Evolutionary conservation across 1,140 invertebrate genomes (phyloP), one percentile per base, ranked within the genome.

Genomic region (Lineus longissimus): DNA sequence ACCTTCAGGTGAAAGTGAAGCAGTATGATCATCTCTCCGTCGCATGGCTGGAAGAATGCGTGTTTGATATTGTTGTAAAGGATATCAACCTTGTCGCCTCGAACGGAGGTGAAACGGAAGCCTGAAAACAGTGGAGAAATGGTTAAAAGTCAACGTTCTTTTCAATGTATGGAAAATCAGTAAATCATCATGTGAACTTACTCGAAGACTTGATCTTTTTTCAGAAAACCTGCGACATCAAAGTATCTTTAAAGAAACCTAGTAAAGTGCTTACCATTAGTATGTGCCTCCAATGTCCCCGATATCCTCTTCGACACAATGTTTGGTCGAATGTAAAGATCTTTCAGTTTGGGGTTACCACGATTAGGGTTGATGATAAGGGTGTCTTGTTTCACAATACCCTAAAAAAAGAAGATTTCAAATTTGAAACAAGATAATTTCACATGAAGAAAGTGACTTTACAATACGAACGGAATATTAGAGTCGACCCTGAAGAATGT

Each of bases 41-140:
- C 97, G 81, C 97, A 99, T 0, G 97, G 97, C 85, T 99, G 97
- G 82, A 98, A 99, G 83, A 99, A 97, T 6, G 97, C 96, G 81
- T 99, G 96, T 78, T 98, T 97, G 67, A 99, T 98, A 81, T 99
- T 99, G 84, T 99, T 99, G 77, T 99, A 99, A 22, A 99, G 83
- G 72, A 99, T 97, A 76, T 99, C 97, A 0, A 99, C 95, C 87
- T 98, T 98, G 75, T 99, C 97, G 11, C 97, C 96, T 71, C 96
- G 87, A 1, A 99, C 92, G 1, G 95, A 98, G 1, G 95, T 98
- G 75, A 98, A 99, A 23, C 97, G 89, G 76, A 98, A 98, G 57
- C 85, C 83, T 84, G 66, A 22, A 74, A 67, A 51, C 4, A 19
- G n/a, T 4, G 31, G 25, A 63, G 57, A 56, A n/a, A n/a, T n/a